Conservation (phyloP, 2,113 vertebrate species). For the Phalacrocorax aristotelis region DNA sequence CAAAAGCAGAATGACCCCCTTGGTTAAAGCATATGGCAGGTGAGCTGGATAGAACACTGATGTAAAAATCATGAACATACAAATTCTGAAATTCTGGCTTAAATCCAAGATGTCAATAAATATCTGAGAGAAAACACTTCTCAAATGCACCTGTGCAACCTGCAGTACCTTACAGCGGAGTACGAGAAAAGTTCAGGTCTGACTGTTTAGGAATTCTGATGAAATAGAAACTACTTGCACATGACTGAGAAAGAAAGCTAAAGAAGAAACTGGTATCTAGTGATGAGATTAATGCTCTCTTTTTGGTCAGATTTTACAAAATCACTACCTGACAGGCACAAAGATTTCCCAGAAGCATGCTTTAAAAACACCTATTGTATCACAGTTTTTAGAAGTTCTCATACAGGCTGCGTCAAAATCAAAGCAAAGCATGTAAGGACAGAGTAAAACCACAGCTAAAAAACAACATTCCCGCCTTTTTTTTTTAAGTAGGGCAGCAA, state of each 20-base stretch:
- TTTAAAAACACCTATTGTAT: background rate
- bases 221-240: background rate
- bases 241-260: conserved; percentile 32
- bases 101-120: background rate
- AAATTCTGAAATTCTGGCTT: background rate
- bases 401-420: background rate
- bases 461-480: background rate
- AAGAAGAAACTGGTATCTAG: background rate
- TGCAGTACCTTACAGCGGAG: background rate
- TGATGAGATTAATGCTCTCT: background rate
- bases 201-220: conserved; percentile 37
- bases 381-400: background rate
- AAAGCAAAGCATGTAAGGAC: background rate
- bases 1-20: background rate
- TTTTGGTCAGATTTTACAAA: background rate
- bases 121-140: background rate
- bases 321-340: background rate
- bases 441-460: background rate
- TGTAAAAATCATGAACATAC: background rate
- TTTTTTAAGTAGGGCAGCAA: background rate
- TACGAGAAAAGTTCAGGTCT: conserved; percentile 29
- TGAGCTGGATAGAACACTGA: background rate
- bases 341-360: conserved; percentile 20
- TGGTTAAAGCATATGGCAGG: background rate
- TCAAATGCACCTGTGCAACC: background rate